These are phyloP conservation scores for Discoglossus pictus DNA, from an alignment of 2,797 vertebrate genomes.

Conservation along the genomic window DNA sequence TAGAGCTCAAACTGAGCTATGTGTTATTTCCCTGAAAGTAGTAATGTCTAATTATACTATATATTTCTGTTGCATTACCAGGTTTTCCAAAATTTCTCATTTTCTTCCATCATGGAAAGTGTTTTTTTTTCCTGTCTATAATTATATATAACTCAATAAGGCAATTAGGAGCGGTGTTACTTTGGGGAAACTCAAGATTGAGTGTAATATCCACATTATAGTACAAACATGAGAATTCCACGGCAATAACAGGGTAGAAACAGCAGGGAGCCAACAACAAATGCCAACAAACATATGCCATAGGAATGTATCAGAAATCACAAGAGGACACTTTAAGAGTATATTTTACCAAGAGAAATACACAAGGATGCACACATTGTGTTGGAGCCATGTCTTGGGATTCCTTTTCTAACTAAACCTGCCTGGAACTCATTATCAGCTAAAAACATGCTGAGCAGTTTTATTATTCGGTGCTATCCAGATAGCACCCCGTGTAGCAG, in stretches of 20 bases:
- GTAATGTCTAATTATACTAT: conserved; percentile 45
- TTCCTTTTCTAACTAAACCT: conserved; percentile 27
- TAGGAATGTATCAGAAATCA: conserved; percentile 33
- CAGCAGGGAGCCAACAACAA: conserved; percentile 3
- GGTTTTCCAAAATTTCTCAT: conserved; percentile 15
- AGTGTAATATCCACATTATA: conserved; percentile 22
- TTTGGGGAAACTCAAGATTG: conserved; percentile 11
- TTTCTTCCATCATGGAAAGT: conserved; percentile 19
- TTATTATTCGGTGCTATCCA: conserved; percentile 25
- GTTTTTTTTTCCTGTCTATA: conserved; percentile 41
- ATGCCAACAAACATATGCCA: conserved; percentile 13
- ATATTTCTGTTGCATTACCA: conserved; percentile 26
- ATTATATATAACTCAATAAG: conserved; percentile 41
- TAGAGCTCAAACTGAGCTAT: conserved; percentile 20
- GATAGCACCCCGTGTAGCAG: conserved; percentile 20
- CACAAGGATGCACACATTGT: conserved; percentile 33
- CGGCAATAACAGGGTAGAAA: conserved; percentile 4
- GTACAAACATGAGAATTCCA: conserved; percentile 17
- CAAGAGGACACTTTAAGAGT: conserved; percentile 6
- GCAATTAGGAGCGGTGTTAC: conserved; percentile 28
- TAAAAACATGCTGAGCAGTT: conserved; percentile 35
- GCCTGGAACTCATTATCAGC: conserved; percentile 42
- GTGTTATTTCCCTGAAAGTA: conserved; percentile 25
- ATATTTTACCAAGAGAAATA: conserved; percentile 33
- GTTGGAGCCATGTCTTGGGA: conserved; percentile 35